phyloP scores from a whole-genome alignment of 2,113 vertebrate species.

The Menura novaehollandiae region DNA sequence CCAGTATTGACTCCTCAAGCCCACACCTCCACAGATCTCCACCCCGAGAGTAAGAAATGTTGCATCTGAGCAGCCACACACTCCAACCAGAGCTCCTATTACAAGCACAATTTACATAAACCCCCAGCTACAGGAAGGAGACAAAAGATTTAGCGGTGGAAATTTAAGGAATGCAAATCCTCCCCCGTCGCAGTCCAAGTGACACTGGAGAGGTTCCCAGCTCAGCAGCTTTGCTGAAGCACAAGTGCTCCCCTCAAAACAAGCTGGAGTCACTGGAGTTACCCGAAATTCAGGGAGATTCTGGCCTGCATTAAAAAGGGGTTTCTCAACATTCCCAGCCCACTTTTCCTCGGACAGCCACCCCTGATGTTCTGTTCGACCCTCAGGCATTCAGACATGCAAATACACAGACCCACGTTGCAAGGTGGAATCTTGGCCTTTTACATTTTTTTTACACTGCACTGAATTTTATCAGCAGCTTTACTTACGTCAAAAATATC shows the following conservation, averaged over 20 bases:
- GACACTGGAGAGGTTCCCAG: neutral
- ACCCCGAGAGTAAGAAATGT: neutral
- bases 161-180: neutral
- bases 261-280: neutral
- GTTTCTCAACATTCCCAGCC: neutral
- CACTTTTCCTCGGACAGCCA: neutral
- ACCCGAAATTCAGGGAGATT: neutral
- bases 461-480: neutral
- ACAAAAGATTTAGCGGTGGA: neutral
- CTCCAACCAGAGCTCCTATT: neutral
- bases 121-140: neutral
- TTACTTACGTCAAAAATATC: neutral
- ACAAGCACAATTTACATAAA: neutral
- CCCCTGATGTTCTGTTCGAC: neutral
- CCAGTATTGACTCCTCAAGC: constrained; percentile 30
- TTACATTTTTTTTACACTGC: neutral
- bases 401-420: fast-evolving
- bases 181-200: neutral
- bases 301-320: neutral
- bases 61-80: neutral
- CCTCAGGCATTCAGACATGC: neutral
- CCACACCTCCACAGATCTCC: neutral
- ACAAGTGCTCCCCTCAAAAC: neutral
- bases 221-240: neutral
- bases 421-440: neutral